phyloP scores from a whole-genome alignment of 2,888 invertebrate species.

The Andrena trimmerana region DNA sequence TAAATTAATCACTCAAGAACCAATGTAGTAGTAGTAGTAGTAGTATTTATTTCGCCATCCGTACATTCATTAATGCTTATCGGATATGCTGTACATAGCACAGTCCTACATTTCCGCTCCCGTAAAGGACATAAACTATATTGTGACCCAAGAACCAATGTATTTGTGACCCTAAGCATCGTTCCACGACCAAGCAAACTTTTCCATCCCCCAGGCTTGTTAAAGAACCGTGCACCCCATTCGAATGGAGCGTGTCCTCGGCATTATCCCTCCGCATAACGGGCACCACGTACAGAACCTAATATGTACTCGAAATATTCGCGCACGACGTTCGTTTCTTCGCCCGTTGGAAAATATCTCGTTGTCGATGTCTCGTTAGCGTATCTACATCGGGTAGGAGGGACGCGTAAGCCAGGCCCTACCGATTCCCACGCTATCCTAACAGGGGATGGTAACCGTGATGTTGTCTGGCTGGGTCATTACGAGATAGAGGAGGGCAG shows the following conservation, averaged over 20 bases:
- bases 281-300: conserved; percentile 7
- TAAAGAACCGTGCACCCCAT: neutral
- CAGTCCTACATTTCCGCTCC: no score
- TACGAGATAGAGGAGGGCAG: conserved; percentile 38
- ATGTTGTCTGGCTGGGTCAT: conserved; percentile 31
- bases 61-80: no score
- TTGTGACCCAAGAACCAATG: no score
- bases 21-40: no score
- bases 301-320: conserved; percentile 18
- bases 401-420: conserved; percentile 46
- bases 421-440: conserved; percentile 25
- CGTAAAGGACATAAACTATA: no score
- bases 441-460: conserved; percentile 11
- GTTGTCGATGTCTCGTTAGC: conserved; percentile 67
- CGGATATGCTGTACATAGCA: no score
- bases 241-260: no score
- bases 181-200: no score
- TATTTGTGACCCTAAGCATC: no score
- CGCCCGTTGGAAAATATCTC: conserved; percentile 46
- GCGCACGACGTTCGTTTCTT: conserved; percentile 45
- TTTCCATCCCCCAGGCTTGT: neutral
- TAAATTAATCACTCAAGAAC: no score
- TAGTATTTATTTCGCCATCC: no score
- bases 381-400: conserved; percentile 53
- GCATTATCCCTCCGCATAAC: conserved; percentile 16